Conservation (phyloP, 2,113 vertebrate species). For the Cryptomyrus ogoouensis region DNA sequence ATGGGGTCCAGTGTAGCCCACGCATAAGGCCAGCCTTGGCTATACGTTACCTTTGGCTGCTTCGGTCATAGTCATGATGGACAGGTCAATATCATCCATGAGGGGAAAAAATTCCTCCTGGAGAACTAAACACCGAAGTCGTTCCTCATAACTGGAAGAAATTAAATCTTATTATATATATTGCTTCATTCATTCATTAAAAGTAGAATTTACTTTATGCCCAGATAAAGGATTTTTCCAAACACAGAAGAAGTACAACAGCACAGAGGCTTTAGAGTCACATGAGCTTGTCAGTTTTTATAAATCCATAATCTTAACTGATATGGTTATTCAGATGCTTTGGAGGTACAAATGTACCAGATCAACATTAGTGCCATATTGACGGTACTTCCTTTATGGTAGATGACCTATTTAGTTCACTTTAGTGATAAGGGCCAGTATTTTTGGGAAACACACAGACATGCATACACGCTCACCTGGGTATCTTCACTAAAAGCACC, state of each 20-base stretch:
- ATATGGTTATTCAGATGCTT: neutral
- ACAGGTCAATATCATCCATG: slow-evolving; percentile 53
- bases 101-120: slow-evolving; percentile 68
- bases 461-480: slow-evolving; percentile 51
- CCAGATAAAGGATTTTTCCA: neutral
- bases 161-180: neutral
- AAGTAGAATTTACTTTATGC: neutral
- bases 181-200: neutral
- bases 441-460: neutral
- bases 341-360: neutral
- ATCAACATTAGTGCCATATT: neutral
- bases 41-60: slow-evolving; percentile 56
- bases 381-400: neutral
- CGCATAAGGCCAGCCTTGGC: neutral
- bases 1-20: neutral
- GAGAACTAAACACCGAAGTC: slow-evolving; percentile 62
- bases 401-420: neutral
- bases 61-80: slow-evolving; percentile 52
- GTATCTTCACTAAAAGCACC: slow-evolving; percentile 58
- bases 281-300: neutral
- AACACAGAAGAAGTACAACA: neutral
- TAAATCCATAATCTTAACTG: neutral
- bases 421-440: neutral
- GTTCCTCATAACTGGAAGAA: slow-evolving; percentile 57
- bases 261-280: neutral